Base-by-base conservation (phyloP, 1,140 invertebrate genomes). In the Nomia melanderi region DNA sequence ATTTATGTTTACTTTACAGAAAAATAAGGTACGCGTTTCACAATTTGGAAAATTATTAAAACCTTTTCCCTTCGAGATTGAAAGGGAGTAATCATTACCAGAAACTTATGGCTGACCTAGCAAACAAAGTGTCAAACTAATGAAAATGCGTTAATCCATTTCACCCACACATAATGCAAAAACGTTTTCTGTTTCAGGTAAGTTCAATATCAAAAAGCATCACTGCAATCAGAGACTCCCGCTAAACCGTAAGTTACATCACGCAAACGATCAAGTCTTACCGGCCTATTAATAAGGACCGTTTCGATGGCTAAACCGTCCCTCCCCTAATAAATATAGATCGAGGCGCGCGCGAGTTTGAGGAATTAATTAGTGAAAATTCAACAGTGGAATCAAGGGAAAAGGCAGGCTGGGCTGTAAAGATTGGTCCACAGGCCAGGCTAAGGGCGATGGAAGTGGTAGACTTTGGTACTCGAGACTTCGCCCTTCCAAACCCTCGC, bases 351-450 rank as follows among this genome's bases (percentile, higher is more conserved):
- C 78, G 66, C 78, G 73, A 82, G 81, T 84, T 81, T 74, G 77
- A 75, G 85, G 79, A 91, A 91, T 90, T 90, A 90, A 90, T 90
- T 91, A 91, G 86, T 78, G 81, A 81, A 86, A 89, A 87, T 86
- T 82, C 86, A 78, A 87, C 85, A 85, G 70, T 72, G 50, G 76
- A 83, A 83, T 81, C 75, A 47, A 62, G 65, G 66, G 70, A 79
- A 80, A 83, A 82, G 79, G 69, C 60, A 59, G 56, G 65, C 63
- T 41, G 60, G 56, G 54, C 70, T 82, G 72, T 77, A 86, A 84
- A 85, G 81, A 84, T 84, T 83, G 82, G 78, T 72, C 77, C 47
- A 81, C 77, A 39, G 70, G 50, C 69, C 41, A 62, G 71, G 27
- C 74, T 82, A 81, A 81, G 56, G 81, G 47, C 69, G 69, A n/a